Conservation (phyloP, 2,888 invertebrate genomes). For the Pollenia angustigena region DNA sequence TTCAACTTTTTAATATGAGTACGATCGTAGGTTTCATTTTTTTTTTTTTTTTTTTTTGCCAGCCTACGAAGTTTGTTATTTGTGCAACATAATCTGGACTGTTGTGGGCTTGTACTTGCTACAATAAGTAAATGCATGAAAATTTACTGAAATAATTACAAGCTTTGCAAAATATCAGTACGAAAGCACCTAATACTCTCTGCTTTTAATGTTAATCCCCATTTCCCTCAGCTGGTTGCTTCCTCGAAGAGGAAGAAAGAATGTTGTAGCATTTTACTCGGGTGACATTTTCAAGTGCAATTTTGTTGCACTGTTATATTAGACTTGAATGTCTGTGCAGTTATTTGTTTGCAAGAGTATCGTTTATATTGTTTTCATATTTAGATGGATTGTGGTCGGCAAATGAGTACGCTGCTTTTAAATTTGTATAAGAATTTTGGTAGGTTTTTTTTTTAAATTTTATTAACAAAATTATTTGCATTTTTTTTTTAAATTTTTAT, state of each 20-base stretch:
- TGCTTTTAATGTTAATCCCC: neutral
- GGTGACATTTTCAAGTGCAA: slow-evolving; percentile 69
- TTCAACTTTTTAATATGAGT: slow-evolving; percentile 39
- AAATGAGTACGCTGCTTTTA: neutral
- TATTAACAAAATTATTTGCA: neutral
- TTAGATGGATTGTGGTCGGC: neutral
- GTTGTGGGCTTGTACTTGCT: slow-evolving; percentile 24
- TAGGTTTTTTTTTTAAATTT: neutral
- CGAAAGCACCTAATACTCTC: neutral
- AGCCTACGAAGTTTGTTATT: slow-evolving; percentile 61
- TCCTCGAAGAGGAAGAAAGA: neutral
- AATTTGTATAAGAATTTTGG: neutral
- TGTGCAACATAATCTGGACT: slow-evolving; percentile 56
- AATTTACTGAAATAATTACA: slow-evolving; percentile 56
- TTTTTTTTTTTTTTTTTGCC: slow-evolving; percentile 22
- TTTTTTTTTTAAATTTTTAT: no score
- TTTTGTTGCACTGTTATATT: slow-evolving; percentile 49
- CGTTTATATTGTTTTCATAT: neutral
- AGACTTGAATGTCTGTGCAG: slow-evolving; percentile 33
- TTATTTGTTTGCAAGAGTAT: slow-evolving; percentile 1
- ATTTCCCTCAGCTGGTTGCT: neutral
- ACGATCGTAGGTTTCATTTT: slow-evolving; percentile 53
- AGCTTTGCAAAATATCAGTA: slow-evolving; percentile 58
- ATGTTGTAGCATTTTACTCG: slow-evolving; percentile 42
- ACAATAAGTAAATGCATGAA: slow-evolving; percentile 34